Base-by-base conservation (phyloP, 2,888 invertebrate genomes). In the Trichopria drosophilae region DNA sequence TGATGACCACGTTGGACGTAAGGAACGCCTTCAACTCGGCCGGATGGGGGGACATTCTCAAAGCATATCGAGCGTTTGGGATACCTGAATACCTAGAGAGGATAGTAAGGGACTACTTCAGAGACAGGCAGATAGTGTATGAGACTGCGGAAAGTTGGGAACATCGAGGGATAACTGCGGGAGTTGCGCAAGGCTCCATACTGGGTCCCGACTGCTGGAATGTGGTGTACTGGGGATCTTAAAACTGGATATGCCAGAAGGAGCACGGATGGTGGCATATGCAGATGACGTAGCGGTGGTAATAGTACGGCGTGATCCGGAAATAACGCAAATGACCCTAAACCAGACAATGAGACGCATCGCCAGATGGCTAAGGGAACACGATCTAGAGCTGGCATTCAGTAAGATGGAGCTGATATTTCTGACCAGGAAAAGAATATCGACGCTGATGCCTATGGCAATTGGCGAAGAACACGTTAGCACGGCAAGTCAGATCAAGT, bases 321-420 rank as follows among this genome's bases (percentile, higher is more conserved):
- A 36, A 20, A 36, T 44, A 37, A 45, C 50, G n/a, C 41, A 47
- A 43, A 12, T 13, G 1, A 47, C 7, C 15, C 41, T 52, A 31
- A 42, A 47, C 47, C 36, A 41, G 34, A 23, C 28, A 4, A 47
- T 52, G 41, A 28, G 42, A 41, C 41, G 51, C 6, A 37, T 47
- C 4, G 41, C 10, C 7, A 19, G 36, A 18, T 52, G 42, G 51
- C 40, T 51, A 40, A 34, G 36, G 3, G 35, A 47, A 1, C 35
- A 40, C 28, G 44, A 37, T 28, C 45, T 51, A 12, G 24, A 51
- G 23, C 42, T 58, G 20, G 59, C 62, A 1, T 41, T 49, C 4
- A 39, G 51, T 6, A 63, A 60, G 43, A 58, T 55, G 13, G 58
- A 61, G 40, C 34, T 56, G 7, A 28, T 52, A 2, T 29, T 57